These are phyloP conservation scores for Lophura nycthemera DNA, from an alignment of 2,113 vertebrate species.

Conservation along the genomic window DNA sequence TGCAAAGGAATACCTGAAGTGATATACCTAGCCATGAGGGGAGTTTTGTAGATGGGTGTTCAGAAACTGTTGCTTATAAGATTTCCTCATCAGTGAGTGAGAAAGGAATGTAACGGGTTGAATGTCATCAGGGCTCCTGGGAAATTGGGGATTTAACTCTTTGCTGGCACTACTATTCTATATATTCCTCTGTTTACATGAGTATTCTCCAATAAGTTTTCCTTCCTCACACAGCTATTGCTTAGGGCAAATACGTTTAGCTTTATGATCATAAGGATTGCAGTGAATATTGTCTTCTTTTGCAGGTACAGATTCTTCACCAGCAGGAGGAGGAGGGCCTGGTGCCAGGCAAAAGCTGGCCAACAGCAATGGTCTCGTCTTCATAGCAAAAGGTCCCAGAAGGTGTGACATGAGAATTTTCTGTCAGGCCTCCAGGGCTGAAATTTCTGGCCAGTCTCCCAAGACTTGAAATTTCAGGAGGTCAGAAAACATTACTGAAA, in stretches of 20 bases:
- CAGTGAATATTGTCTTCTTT: conserved; percentile 23
- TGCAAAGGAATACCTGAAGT: not conserved
- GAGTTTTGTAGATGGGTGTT: not conserved
- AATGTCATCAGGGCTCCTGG: not conserved
- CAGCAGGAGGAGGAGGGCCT: conserved; percentile 11
- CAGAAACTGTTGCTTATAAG: not conserved
- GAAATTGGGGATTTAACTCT: not conserved
- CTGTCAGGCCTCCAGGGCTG: conserved; percentile 32
- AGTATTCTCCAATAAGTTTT: not conserved
- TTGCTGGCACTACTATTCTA: not conserved
- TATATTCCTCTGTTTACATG: not conserved
- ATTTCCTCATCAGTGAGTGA: not conserved
- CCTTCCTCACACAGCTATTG: not conserved
- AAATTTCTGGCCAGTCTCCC: conserved; percentile 19
- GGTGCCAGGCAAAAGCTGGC: not conserved
- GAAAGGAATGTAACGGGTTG: not conserved
- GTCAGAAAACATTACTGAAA: conserved; percentile 2
- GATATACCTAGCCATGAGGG: not conserved
- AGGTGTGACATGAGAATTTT: not conserved
- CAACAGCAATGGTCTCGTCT: not conserved
- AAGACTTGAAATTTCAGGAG: not conserved
- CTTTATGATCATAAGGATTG: not conserved
- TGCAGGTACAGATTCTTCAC: not conserved
- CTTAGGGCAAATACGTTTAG: not conserved
- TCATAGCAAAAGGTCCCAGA: not conserved